Percentiles rank a stretch among this genome's conserved stretches.
phyloP scores from a whole-genome alignment of 2,797 vertebrate species.

The Buceros bicornis region DNA sequence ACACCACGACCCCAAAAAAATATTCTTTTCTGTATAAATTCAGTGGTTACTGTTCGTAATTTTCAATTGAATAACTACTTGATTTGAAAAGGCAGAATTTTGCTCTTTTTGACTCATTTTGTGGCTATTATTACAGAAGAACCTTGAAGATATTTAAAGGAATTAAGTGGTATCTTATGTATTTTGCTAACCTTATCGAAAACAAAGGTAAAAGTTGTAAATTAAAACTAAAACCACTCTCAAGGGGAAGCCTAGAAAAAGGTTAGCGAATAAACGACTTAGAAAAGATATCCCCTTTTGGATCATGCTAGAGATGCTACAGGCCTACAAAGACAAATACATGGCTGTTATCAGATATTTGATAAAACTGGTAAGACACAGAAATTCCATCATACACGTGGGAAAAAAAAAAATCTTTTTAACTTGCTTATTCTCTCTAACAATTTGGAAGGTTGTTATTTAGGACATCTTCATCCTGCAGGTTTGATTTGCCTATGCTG shows the following conservation, averaged over 20 bases:
- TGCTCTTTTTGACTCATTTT: not conserved
- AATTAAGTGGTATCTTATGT: not conserved
- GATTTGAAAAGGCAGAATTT: not conserved
- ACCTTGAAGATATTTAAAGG: not conserved
- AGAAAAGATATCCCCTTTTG: not conserved
- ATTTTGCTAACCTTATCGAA: not conserved
- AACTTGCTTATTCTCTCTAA: not conserved
- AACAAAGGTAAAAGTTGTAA: not conserved
- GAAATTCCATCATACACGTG: not conserved
- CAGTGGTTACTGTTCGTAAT: not conserved
- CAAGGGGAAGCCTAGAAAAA: not conserved
- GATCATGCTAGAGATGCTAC: not conserved
- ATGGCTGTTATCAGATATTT: not conserved
- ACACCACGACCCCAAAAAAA: fast-evolving
- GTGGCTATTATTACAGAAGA: not conserved
- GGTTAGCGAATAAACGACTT: not conserved
- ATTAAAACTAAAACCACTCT: not conserved
- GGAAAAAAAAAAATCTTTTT: not conserved
- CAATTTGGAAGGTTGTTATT: not conserved
- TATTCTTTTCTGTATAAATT: not conserved
- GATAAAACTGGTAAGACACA: not conserved
- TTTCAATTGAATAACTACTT: not conserved
- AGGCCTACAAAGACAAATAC: not conserved
- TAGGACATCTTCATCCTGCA: not conserved
- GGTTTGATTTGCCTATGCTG: not conserved